Base-by-base conservation (phyloP, 2,797 vertebrate species). In the Chaenodraco wilsoni region DNA sequence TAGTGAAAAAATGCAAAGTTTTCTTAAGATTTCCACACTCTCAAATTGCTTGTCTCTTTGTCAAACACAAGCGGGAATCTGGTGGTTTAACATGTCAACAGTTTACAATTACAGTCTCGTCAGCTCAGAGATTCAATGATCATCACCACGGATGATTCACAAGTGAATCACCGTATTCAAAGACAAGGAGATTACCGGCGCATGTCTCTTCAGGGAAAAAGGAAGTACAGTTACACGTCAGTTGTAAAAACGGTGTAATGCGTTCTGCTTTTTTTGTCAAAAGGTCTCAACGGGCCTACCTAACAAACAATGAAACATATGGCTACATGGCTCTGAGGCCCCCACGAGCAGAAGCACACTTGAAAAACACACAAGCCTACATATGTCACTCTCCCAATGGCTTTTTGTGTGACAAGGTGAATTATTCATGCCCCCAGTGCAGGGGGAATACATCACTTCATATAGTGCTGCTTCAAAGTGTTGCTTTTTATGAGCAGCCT, bases 401-500 rank as follows among this genome's bases (percentile, higher is more conserved):
- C 87, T 88, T 91, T 91, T 79, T 83, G 81, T 86, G 76, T 76
- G 85, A 89, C 79, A 80, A 76, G 83, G 83, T 90, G 74, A 92
- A 93, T 92, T 91, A 92, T 93, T 91, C 87, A 92, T 87, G 78
- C 61, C 68, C 71, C 48, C 51, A 37, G 86, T 87, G 71, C 71
- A 83, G 84, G 84, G 74, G 81, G 80, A 82, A 89, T 89, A 88
- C 84, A 91, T 93, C 91, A 91, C 79, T 59, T 84, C 54, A 19
- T 82, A 84, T 76, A 82, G 81, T 62, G 70, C 83, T 63, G 73
- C 89, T 90, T 92, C 85, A 92, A 92, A 92, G 86, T 83, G 88
- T 77, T 74, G 86, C 74, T 82, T 92, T 92, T 90, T 91, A 91
- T 90, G 93, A 95, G 92, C 94, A 91, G 94, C 91, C 92, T 92